phyloP scores from a whole-genome alignment of 1,140 invertebrate genomes.

The Vanessa tameamea region DNA sequence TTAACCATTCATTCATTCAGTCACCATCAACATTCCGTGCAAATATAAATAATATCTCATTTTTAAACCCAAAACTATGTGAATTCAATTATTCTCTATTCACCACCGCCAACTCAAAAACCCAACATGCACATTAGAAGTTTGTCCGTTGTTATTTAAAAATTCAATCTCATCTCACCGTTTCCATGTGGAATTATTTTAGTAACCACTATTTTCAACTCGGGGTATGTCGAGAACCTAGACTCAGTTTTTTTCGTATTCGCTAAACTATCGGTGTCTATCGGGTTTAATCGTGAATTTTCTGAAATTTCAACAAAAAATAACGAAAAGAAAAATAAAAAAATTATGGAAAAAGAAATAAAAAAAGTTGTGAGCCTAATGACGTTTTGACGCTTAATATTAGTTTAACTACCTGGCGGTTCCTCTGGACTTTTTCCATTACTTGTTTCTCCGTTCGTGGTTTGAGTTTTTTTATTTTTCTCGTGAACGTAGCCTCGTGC shows the following conservation, averaged over 20 bases:
- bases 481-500: constrained; percentile 61
- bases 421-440: constrained; percentile 57
- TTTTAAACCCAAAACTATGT: background rate
- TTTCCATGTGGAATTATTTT: constrained; percentile 70
- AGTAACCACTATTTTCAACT: constrained; percentile 77
- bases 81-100: background rate
- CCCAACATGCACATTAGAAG: background rate
- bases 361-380: background rate
- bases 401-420: constrained; percentile 45
- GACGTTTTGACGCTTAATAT: no score
- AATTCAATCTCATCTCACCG: constrained; percentile 51
- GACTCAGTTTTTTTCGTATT: constrained; percentile 48
- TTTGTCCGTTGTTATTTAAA: background rate
- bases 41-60: background rate
- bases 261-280: constrained; percentile 53
- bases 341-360: constrained; percentile 16
- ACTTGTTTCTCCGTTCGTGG: constrained; percentile 48
- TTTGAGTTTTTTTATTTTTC: constrained; percentile 57
- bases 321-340: constrained; percentile 36
- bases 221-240: constrained; percentile 56
- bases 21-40: no score
- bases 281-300: constrained; percentile 51
- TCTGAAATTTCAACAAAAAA: constrained; percentile 58
- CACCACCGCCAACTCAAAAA: background rate
- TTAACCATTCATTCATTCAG: no score